A percentile compares a stretch with the other conserved stretches of the same genome.
These are phyloP conservation scores for Abramis brama DNA, from an alignment of 2,113 vertebrate species.

Conservation along the genomic window DNA sequence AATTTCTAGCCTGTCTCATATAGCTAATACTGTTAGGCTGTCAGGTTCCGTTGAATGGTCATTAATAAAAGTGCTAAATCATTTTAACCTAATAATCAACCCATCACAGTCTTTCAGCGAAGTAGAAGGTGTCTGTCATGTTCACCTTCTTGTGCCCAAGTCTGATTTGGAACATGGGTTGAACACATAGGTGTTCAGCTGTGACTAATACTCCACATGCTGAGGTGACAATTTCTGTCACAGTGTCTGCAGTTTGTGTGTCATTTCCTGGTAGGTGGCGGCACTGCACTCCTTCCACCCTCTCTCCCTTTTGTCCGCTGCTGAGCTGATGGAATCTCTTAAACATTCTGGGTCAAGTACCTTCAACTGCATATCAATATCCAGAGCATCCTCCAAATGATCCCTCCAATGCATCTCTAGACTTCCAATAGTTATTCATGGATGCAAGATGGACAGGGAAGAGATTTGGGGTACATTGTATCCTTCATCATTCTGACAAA, in stretches of 20 bases:
- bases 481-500: no score
- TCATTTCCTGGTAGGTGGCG: constrained; percentile 14
- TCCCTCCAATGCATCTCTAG: neutral
- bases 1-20: neutral
- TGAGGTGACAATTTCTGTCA: constrained; percentile 24
- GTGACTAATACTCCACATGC: constrained; percentile 40
- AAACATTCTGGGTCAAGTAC: neutral
- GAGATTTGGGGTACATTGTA: neutral
- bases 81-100: neutral
- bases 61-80: constrained; percentile 10
- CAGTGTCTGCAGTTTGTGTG: constrained; percentile 31
- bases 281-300: neutral
- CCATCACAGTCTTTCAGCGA: neutral
- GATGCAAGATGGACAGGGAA: neutral
- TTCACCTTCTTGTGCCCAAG: neutral
- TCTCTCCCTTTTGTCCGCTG: neutral
- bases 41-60: neutral
- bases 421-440: neutral
- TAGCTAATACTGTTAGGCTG: neutral
- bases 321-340: neutral
- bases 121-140: neutral
- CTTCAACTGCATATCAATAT: neutral
- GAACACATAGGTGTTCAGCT: constrained; percentile 32
- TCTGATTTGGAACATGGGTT: neutral
- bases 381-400: neutral